A percentile compares a stretch with the other conserved stretches of the same genome.
phyloP scores from a whole-genome alignment of 2,797 vertebrate species.

The Nyctibius grandis region DNA sequence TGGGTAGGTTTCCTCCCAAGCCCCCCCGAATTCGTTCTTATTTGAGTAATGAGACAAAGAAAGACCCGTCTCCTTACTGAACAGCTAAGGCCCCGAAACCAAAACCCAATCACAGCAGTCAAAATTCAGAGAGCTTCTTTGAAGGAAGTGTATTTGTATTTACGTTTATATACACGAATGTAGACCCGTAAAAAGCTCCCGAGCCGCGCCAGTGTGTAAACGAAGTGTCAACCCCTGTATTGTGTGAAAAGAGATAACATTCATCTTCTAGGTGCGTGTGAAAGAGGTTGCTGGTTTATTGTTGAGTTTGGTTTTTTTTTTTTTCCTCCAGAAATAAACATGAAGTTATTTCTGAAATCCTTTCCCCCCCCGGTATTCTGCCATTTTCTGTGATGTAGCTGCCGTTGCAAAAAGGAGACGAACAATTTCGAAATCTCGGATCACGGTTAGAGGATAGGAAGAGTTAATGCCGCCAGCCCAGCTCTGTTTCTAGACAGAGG shows the following conservation, averaged over 20 bases:
- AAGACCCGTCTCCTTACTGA: background rate
- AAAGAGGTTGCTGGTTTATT: background rate
- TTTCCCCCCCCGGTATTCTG: background rate
- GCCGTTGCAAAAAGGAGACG: background rate
- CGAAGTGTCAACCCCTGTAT: background rate
- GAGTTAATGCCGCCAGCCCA: background rate
- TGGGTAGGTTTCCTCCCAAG: background rate
- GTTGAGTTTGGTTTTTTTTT: accelerated
- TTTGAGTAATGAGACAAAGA: background rate
- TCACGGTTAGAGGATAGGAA: background rate
- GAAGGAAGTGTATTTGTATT: background rate
- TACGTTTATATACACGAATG: background rate
- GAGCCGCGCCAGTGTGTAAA: background rate
- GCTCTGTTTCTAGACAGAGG: background rate
- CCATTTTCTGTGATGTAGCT: background rate
- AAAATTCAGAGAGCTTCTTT: background rate
- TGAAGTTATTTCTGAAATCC: background rate
- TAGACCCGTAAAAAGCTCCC: background rate
- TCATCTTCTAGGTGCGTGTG: background rate
- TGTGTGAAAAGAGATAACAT: background rate
- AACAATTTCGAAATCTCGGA: background rate
- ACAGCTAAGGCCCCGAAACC: background rate
- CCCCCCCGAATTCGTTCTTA: background rate
- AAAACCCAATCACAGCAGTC: background rate
- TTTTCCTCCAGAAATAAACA: background rate